A percentile compares a stretch with the other conserved stretches of the same genome.
Evolutionary conservation across 2,888 invertebrate species (phyloP).

Genomic region (Gibbula magus): DNA sequence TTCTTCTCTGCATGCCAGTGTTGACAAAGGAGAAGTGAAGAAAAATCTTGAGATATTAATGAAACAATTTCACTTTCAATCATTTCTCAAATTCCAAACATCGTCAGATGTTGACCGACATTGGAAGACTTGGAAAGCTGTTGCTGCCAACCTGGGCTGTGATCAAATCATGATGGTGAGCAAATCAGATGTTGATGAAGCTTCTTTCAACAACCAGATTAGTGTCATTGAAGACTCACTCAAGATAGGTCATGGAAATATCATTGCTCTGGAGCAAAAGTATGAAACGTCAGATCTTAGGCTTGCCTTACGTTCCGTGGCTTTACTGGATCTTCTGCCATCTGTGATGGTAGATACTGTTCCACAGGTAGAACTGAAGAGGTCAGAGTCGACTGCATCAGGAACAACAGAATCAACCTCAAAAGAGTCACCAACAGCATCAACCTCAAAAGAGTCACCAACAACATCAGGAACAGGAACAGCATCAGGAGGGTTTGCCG

Average conservation of each 20-base stretch:
- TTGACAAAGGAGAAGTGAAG: neutral
- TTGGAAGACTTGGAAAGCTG: neutral
- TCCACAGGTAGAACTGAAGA: too few relatives aligned
- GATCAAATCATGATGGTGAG: neutral
- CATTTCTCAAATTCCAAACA: neutral
- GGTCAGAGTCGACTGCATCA: too few relatives aligned
- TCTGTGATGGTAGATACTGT: neutral
- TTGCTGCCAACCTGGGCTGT: neutral
- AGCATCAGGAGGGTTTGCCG: too few relatives aligned
- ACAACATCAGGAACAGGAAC: too few relatives aligned
- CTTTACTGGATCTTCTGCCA: neutral
- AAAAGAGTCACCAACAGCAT: too few relatives aligned
- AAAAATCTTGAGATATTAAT: neutral
- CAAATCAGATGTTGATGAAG: neutral
- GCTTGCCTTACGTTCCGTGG: neutral
- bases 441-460: too few relatives aligned
- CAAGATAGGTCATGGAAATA: neutral
- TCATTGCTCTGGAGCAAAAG: neutral
- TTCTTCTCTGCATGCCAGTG: neutral
- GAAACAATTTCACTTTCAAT: neutral
- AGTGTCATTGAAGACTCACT: neutral
- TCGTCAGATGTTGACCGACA: neutral
- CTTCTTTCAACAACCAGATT: neutral
- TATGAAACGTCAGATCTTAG: neutral
- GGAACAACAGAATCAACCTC: too few relatives aligned